Evolutionary conservation across 2,113 vertebrate species (phyloP).

Genomic region (Malurus elegans): DNA sequence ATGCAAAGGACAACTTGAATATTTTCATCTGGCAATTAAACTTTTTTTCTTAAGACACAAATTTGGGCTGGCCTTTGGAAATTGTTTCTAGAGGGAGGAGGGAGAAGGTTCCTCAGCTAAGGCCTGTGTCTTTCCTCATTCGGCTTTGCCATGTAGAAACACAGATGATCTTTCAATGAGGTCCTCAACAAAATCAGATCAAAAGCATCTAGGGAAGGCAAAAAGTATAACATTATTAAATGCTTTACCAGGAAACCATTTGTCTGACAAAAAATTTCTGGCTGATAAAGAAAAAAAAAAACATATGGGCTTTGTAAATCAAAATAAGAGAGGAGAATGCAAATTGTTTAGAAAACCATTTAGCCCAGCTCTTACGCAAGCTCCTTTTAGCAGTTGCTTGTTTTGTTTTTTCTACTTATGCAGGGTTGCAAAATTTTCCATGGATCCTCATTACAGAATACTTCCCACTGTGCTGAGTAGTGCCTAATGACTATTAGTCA

Average conservation of each 20-base stretch:
- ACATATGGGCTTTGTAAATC: background rate
- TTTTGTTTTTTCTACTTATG: background rate
- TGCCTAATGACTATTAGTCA: background rate
- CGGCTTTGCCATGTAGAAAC: background rate
- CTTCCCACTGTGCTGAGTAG: background rate
- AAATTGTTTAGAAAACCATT: background rate
- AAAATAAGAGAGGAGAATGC: background rate
- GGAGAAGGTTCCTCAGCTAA: background rate
- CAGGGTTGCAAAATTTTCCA: background rate
- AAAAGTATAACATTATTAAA: background rate
- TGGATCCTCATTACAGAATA: background rate
- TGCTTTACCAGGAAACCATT: background rate
- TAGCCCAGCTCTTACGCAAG: background rate
- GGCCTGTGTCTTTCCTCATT: background rate
- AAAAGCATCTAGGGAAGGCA: background rate
- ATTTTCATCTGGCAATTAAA: background rate
- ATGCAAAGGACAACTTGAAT: background rate
- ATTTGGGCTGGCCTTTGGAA: background rate
- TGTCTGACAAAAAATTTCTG: background rate
- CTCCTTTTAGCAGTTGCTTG: background rate
- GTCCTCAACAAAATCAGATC: background rate
- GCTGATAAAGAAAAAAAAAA: background rate
- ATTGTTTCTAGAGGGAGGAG: background rate
- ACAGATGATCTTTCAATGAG: background rate
- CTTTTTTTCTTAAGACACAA: background rate